phyloP scores from a whole-genome alignment of 2,113 vertebrate genomes.

The Hippocampus mohnikei region DNA sequence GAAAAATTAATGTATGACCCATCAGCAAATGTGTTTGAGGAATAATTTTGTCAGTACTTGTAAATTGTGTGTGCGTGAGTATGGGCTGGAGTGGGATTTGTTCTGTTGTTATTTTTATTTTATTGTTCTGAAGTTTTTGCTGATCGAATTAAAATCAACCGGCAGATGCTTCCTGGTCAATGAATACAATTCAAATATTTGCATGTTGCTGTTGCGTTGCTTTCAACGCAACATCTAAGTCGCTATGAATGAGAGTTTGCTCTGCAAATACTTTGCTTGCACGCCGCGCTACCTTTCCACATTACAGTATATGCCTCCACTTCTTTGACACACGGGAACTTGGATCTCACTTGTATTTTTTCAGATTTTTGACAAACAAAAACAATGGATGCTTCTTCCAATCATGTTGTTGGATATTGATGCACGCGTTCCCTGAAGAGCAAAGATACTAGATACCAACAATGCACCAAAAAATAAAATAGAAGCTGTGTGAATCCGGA shows the following conservation, averaged over 20 bases:
- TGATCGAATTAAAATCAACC: too few species aligned
- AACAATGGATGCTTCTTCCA: slow-evolving; percentile 6
- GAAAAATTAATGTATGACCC: too few species aligned
- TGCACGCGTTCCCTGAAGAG: background rate
- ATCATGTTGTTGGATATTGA: slow-evolving; percentile 2
- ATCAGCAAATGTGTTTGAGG: too few species aligned
- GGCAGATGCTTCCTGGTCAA: too few species aligned
- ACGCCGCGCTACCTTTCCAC: slow-evolving; percentile 15
- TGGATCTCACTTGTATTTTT: slow-evolving; percentile 11
- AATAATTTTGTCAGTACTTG: too few species aligned
- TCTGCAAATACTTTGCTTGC: slow-evolving; percentile 45
- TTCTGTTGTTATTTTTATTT: too few species aligned
- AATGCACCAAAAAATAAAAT: background rate
- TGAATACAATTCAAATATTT: too few species aligned
- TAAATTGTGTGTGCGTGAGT: too few species aligned
- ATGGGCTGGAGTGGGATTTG: too few species aligned
- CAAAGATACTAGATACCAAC: slow-evolving; percentile 6
- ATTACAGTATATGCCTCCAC: background rate
- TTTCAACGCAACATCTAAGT: slow-evolving; percentile 33
- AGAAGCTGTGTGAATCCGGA: slow-evolving; percentile 24
- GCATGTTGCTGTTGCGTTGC: slow-evolving; percentile 43
- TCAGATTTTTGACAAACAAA: slow-evolving; percentile 15
- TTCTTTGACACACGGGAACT: background rate
- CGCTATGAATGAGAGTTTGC: slow-evolving; percentile 66
- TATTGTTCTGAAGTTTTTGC: too few species aligned